phyloP scores from a whole-genome alignment of 2,888 invertebrate genomes.

The Drosophila birchii region DNA sequence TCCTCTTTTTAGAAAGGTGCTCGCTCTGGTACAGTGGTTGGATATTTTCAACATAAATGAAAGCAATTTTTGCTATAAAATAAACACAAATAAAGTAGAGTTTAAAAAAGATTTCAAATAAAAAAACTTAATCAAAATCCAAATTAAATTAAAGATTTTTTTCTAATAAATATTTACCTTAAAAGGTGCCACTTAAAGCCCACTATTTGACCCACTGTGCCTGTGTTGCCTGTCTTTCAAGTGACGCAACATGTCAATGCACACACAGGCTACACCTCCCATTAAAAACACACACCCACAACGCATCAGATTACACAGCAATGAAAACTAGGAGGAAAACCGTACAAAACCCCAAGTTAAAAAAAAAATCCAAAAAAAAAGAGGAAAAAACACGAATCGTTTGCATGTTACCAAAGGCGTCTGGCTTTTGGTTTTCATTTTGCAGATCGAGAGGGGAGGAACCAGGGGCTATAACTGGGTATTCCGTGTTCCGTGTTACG shows the following conservation, averaged over 20 bases:
- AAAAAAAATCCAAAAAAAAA: slow-evolving; percentile 19
- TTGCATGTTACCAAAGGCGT: slow-evolving; percentile 55
- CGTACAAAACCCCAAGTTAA: slow-evolving; percentile 46
- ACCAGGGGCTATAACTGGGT: slow-evolving; percentile 4
- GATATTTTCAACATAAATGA: no score
- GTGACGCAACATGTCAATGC: slow-evolving; percentile 51
- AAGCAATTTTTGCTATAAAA: no score
- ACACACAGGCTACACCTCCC: not conserved
- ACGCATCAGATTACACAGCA: slow-evolving; percentile 67
- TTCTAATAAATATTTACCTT: no score
- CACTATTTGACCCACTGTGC: slow-evolving; percentile 33
- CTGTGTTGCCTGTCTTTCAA: slow-evolving; percentile 32
- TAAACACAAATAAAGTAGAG: not conserved
- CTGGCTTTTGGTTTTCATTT: slow-evolving; percentile 40
- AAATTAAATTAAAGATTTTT: not conserved
- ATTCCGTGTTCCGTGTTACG: slow-evolving; percentile 33
- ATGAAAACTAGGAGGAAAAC: slow-evolving; percentile 70
- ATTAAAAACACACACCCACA: slow-evolving; percentile 13
- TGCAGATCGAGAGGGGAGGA: not conserved
- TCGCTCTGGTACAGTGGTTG: slow-evolving; percentile 3
- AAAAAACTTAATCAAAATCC: not conserved
- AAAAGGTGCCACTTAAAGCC: not conserved
- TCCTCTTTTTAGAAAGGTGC: slow-evolving; percentile 18
- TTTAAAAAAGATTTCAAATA: not conserved
- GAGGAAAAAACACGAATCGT: slow-evolving; percentile 46